These are phyloP conservation scores for Ascaphus truei DNA, from an alignment of 2,113 vertebrate genomes.

Conservation along the genomic window DNA sequence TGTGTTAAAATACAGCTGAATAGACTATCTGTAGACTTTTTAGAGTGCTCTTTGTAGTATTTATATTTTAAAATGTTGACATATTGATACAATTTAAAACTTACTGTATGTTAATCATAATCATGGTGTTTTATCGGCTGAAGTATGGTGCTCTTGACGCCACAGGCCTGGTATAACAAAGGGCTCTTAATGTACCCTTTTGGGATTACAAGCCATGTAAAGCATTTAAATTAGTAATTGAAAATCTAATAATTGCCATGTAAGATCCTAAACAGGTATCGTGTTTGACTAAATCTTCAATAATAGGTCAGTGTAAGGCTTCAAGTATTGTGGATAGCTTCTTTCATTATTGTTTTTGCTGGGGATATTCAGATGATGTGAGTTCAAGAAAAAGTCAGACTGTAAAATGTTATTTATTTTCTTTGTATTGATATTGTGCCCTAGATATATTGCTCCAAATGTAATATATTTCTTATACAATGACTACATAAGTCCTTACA, in stretches of 20 bases:
- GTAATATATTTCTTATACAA: background rate
- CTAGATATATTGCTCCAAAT: background rate
- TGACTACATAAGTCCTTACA: too few relatives aligned
- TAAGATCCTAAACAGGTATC: background rate
- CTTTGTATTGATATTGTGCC: too few relatives aligned
- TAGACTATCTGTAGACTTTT: too few relatives aligned
- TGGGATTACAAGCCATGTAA: conserved; percentile 17
- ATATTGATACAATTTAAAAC: background rate
- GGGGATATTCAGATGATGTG: background rate
- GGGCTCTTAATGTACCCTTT: background rate
- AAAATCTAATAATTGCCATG: conserved; percentile 2
- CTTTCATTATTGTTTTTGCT: background rate
- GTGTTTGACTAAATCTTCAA: background rate
- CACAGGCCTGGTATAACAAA: background rate
- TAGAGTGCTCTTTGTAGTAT: too few relatives aligned
- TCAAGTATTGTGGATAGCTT: background rate
- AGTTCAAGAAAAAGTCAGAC: conserved; percentile 8
- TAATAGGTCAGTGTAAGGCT: conserved; percentile 17
- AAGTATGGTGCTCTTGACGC: background rate
- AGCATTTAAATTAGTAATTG: conserved; percentile 25
- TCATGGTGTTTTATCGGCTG: background rate
- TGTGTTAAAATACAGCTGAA: too few relatives aligned
- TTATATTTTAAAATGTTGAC: too few relatives aligned
- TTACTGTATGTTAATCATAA: too few relatives aligned
- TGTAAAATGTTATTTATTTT: background rate